These are phyloP conservation scores for Podarcis siculus DNA, from an alignment of 2,797 vertebrate species.

Conservation along the genomic window DNA sequence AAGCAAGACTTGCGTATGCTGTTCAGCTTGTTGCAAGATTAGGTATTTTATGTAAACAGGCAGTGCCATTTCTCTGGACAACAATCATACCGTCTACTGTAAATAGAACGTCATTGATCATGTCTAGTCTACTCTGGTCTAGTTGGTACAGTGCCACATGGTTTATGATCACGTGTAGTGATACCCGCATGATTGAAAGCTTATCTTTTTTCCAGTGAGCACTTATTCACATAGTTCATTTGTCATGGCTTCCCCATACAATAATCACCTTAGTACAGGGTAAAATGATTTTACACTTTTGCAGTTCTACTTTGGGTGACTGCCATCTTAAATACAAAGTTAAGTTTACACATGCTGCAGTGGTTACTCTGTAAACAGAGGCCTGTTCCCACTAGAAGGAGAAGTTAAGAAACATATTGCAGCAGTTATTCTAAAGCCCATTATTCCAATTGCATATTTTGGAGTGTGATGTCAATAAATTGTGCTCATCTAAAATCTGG, in stretches of 20 bases:
- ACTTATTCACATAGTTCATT: background rate
- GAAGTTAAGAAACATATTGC: background rate
- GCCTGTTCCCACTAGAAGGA: background rate
- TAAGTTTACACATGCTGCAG: background rate
- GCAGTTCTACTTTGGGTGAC: background rate
- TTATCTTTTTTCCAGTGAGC: background rate
- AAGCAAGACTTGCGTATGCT: background rate
- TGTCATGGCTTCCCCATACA: background rate
- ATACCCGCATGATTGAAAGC: background rate
- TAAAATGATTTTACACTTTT: background rate
- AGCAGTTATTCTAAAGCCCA: background rate
- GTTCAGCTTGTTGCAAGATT: background rate
- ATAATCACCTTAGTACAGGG: background rate
- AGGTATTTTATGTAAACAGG: background rate
- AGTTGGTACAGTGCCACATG: background rate
- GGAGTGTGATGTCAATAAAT: background rate
- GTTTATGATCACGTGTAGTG: background rate
- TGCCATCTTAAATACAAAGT: background rate
- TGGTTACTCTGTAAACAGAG: background rate
- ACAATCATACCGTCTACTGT: background rate
- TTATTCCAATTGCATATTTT: background rate
- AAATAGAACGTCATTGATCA: background rate
- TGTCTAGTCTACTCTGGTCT: background rate
- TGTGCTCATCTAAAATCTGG: background rate
- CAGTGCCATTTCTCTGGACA: background rate